Conservation (phyloP, 2,888 invertebrate genomes). For the Diaphora mendica region DNA sequence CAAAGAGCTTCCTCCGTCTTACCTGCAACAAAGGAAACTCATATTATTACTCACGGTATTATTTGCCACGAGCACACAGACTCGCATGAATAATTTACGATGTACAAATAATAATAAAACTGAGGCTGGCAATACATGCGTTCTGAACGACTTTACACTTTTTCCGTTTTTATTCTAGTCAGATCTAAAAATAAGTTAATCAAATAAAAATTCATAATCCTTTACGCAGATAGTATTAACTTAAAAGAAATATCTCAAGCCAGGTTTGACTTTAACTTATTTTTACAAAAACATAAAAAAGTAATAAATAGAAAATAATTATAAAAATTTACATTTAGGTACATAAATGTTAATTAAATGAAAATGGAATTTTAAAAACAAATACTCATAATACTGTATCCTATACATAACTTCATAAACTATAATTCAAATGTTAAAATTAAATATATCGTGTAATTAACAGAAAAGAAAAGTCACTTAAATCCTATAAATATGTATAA, state of each 20-base stretch:
- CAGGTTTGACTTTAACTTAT: neutral
- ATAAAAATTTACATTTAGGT: neutral
- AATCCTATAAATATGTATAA: too few relatives aligned
- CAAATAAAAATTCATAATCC: neutral
- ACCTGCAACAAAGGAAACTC: slow-evolving; percentile 76
- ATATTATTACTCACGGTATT: slow-evolving; percentile 60
- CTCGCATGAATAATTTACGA: slow-evolving; percentile 45
- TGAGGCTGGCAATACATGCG: slow-evolving; percentile 11
- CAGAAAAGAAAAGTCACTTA: too few relatives aligned
- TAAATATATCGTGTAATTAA: too few relatives aligned
- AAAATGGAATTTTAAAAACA: neutral
- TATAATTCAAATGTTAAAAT: too few relatives aligned
- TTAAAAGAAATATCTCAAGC: neutral
- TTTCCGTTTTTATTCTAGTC: neutral
- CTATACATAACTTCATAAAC: too few relatives aligned
- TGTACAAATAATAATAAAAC: slow-evolving; percentile 38
- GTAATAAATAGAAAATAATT: neutral
- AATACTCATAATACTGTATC: too few relatives aligned
- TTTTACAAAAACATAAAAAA: neutral
- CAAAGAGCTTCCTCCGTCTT: slow-evolving; percentile 68
- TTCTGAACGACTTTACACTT: slow-evolving; percentile 1
- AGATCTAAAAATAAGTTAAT: neutral
- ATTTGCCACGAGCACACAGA: slow-evolving; percentile 44
- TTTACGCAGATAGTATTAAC: neutral
- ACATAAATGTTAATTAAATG: neutral